Conservation (phyloP, 1,140 invertebrate species). For the Protaetia brevitarsis region DNA sequence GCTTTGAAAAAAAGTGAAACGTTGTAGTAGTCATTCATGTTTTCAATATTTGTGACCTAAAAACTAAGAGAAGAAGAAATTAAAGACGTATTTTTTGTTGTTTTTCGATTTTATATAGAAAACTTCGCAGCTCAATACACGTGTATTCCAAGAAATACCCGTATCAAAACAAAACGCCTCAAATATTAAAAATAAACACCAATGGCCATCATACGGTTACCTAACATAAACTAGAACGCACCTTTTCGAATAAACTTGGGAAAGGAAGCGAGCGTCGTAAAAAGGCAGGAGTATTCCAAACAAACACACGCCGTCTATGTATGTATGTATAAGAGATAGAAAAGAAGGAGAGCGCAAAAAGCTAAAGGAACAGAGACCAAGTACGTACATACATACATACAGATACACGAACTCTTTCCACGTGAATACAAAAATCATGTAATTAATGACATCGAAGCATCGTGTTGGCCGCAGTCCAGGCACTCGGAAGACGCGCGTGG, state of each 20-base stretch:
- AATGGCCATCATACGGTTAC: not conserved
- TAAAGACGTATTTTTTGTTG: too few relatives aligned
- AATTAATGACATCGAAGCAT: conserved; percentile 21
- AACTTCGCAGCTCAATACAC: too few relatives aligned
- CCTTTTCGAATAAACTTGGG: not conserved
- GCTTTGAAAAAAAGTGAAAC: too few relatives aligned
- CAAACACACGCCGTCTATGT: too few relatives aligned
- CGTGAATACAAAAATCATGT: conserved; percentile 5
- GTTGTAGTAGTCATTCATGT: too few relatives aligned
- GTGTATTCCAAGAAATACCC: not conserved
- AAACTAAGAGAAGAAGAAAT: too few relatives aligned
- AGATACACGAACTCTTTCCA: conserved; percentile 7
- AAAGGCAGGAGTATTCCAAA: not conserved
- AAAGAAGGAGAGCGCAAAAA: not conserved
- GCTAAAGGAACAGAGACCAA: not conserved
- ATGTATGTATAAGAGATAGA: not conserved
- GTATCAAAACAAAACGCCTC: not conserved
- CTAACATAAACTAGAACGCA: not conserved
- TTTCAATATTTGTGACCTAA: too few relatives aligned
- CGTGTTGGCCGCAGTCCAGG: conserved; percentile 15
- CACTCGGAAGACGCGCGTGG: conserved; percentile 7
- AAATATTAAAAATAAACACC: not conserved
- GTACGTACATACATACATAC: not conserved
- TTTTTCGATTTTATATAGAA: too few relatives aligned
- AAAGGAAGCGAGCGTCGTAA: not conserved